Evolutionary conservation across 2,797 vertebrate genomes (phyloP).

Genomic region (Muraenolepis orangiensis): DNA sequence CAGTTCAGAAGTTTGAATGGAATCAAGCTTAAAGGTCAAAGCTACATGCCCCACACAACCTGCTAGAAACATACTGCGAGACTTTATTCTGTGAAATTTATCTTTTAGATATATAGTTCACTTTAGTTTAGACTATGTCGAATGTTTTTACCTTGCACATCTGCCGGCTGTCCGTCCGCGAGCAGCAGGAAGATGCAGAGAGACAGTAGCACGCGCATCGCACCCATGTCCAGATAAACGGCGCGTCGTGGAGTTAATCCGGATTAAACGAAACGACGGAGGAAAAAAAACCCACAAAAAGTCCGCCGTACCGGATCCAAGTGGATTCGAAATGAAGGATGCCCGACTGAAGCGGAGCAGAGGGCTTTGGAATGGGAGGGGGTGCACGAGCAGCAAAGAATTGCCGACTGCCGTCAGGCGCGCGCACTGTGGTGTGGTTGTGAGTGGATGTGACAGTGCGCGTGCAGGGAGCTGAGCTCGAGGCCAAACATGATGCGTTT

Average conservation of each 20-base stretch:
- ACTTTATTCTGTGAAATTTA: too few species aligned
- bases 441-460: not conserved
- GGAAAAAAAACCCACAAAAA: not conserved
- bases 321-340: not conserved
- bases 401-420: not conserved
- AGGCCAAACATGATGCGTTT: not conserved
- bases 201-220: conserved; percentile 39
- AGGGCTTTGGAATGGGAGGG: not conserved
- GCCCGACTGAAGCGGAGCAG: not conserved
- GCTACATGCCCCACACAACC: too few species aligned
- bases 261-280: not conserved
- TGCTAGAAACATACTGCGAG: too few species aligned
- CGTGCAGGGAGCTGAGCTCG: not conserved
- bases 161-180: conserved; percentile 32
- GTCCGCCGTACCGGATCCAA: not conserved
- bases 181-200: conserved; percentile 26
- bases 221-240: conserved; percentile 28
- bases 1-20: too few species aligned
- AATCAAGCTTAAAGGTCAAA: too few species aligned
- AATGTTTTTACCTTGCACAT: conserved; percentile 50
- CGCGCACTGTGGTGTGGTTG: too few species aligned
- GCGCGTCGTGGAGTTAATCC: too few species aligned
- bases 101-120: too few species aligned
- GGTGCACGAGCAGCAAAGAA: not conserved
- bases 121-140: too few species aligned